Conservation (phyloP, 2,797 vertebrate species). For the Dallia pectoralis region DNA sequence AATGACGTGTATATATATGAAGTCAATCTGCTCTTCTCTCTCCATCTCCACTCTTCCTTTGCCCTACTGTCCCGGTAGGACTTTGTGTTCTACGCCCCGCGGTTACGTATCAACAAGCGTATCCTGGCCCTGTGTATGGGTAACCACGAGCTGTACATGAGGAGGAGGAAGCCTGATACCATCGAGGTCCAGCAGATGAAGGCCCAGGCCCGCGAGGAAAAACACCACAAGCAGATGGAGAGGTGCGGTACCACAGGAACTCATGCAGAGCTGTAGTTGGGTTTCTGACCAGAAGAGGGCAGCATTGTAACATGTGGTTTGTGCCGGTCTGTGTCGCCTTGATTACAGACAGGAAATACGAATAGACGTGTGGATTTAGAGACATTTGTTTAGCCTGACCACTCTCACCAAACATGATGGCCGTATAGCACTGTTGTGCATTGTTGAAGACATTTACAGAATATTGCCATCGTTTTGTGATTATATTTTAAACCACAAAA, state of each 20-base stretch:
- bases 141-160: conserved; percentile 88
- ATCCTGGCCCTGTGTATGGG: conserved; percentile 89
- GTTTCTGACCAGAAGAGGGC: conserved; percentile 29
- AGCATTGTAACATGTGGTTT: background rate
- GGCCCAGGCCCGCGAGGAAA: conserved; percentile 85
- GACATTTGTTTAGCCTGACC: background rate
- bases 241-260: conserved; percentile 66
- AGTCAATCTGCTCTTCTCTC: no score
- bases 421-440: background rate
- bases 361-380: background rate
- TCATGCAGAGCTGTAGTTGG: background rate
- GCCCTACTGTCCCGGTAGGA: conserved; percentile 37
- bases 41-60: background rate
- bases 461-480: background rate
- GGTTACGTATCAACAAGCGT: conserved; percentile 87
- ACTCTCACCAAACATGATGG: background rate
- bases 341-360: background rate
- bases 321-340: background rate
- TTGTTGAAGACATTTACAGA: background rate
- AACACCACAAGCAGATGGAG: conserved; percentile 88
- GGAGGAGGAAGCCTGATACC: conserved; percentile 86
- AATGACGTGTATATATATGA: background rate
- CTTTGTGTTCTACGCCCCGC: conserved; percentile 88
- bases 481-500: background rate
- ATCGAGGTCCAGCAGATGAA: conserved; percentile 91